Evolutionary conservation across 2,797 vertebrate genomes (phyloP).

Genomic region (Malurus splendens): DNA sequence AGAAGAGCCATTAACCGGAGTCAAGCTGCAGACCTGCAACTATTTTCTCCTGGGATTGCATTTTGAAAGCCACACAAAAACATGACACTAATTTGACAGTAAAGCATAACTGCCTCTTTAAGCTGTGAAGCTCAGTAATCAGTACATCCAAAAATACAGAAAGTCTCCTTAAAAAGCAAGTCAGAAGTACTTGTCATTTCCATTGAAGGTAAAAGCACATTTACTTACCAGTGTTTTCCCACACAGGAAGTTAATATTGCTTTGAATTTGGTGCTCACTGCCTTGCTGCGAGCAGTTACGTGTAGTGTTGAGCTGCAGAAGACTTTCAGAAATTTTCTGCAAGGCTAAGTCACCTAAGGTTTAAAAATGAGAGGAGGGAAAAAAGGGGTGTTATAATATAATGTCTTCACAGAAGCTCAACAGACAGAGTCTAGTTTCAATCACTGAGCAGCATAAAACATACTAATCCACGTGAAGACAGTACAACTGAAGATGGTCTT

Average conservation of each 20-base stretch:
- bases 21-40: not conserved
- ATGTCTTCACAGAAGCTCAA: not conserved
- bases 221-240: slow-evolving; percentile 90
- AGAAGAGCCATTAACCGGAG: not conserved
- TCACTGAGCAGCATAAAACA: not conserved
- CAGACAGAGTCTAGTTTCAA: not conserved
- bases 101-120: not conserved
- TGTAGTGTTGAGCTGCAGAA: slow-evolving; percentile 80
- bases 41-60: not conserved
- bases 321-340: slow-evolving; percentile 62
- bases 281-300: slow-evolving; percentile 54
- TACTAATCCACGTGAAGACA: not conserved
- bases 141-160: not conserved
- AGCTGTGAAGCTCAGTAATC: not conserved
- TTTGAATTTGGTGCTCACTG: slow-evolving; percentile 71
- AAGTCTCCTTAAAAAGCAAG: not conserved
- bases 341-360: slow-evolving; percentile 74
- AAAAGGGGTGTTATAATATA: not conserved
- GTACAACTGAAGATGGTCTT: not conserved
- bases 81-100: not conserved
- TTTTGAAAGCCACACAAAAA: not conserved
- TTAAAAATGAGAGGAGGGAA: not conserved
- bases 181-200: not conserved
- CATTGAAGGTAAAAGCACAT: not conserved
- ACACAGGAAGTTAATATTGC: slow-evolving; percentile 89